A percentile compares a stretch with the other conserved stretches of the same genome.
phyloP scores from a whole-genome alignment of 2,797 vertebrate species.

The Malurus leucopterus region DNA sequence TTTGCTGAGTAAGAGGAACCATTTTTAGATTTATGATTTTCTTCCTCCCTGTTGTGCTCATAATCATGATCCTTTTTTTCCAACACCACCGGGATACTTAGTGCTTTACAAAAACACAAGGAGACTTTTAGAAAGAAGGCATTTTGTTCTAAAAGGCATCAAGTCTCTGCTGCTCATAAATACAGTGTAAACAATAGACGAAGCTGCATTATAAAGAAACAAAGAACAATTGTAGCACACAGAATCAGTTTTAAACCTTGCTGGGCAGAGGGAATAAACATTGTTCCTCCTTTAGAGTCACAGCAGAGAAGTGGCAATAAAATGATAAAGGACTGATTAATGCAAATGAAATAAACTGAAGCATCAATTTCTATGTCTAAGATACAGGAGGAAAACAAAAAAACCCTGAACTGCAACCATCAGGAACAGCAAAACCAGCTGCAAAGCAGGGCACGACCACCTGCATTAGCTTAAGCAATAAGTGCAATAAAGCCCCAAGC shows the following conservation, averaged over 20 bases:
- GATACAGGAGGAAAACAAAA: background rate
- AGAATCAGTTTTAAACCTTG: constrained; percentile 10
- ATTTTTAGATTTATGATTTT: background rate
- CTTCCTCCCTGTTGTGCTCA: background rate
- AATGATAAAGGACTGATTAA: constrained; percentile 17
- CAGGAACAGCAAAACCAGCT: constrained; percentile 9
- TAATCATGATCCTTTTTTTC: background rate
- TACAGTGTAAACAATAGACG: constrained; percentile 19
- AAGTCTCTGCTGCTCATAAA: background rate
- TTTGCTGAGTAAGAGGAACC: constrained; percentile 41
- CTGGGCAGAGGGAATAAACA: background rate
- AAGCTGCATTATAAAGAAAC: background rate
- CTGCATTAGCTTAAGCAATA: constrained; percentile 42
- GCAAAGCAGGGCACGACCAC: background rate
- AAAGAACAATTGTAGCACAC: constrained; percentile 12
- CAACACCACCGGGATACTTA: background rate
- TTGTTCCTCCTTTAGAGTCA: background rate
- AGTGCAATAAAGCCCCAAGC: constrained; percentile 14
- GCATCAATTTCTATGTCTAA: background rate
- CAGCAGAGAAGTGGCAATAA: constrained; percentile 15
- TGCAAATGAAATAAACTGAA: constrained; percentile 34
- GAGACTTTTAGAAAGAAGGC: background rate
- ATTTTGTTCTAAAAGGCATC: background rate
- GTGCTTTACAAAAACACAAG: background rate
- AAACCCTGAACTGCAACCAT: background rate